These are phyloP conservation scores for Diadegma fenestrale DNA, from an alignment of 2,888 invertebrate species.

Conservation along the genomic window DNA sequence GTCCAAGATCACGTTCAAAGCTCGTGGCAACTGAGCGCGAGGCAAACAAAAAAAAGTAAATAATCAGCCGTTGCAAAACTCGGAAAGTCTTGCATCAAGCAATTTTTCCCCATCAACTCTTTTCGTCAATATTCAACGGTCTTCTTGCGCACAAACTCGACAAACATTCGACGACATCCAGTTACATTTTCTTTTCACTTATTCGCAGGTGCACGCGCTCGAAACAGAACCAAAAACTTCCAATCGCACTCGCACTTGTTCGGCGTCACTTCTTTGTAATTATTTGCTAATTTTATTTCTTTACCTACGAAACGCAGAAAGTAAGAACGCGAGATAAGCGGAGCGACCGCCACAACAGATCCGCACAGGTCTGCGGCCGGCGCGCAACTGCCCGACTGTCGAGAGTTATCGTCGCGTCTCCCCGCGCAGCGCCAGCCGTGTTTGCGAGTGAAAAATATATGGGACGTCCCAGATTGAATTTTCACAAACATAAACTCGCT, in stretches of 20 bases:
- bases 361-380: slow-evolving; percentile 71
- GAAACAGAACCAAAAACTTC: not conserved
- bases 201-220: not conserved
- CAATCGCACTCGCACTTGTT: not conserved
- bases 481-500: not conserved
- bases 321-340: not conserved
- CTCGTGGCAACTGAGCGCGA: slow-evolving; percentile 44
- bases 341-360: slow-evolving; percentile 33
- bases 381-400: slow-evolving; percentile 70
- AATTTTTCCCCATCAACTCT: slow-evolving; percentile 12
- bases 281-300: not conserved
- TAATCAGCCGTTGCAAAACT: slow-evolving; percentile 40
- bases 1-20: slow-evolving; percentile 51
- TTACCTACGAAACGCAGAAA: not conserved
- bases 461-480: not conserved
- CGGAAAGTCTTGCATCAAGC: not conserved
- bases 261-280: slow-evolving; percentile 12
- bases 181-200: slow-evolving; percentile 4
- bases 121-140: slow-evolving; percentile 36
- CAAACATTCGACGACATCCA: not conserved
- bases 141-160: not conserved
- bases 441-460: slow-evolving; percentile 34
- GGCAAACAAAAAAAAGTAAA: slow-evolving; percentile 14
- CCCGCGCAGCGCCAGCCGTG: slow-evolving; percentile 47
- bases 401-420: slow-evolving; percentile 52